Base-by-base conservation (phyloP, 2,888 invertebrate genomes). In the Acanthopleura granulata region DNA sequence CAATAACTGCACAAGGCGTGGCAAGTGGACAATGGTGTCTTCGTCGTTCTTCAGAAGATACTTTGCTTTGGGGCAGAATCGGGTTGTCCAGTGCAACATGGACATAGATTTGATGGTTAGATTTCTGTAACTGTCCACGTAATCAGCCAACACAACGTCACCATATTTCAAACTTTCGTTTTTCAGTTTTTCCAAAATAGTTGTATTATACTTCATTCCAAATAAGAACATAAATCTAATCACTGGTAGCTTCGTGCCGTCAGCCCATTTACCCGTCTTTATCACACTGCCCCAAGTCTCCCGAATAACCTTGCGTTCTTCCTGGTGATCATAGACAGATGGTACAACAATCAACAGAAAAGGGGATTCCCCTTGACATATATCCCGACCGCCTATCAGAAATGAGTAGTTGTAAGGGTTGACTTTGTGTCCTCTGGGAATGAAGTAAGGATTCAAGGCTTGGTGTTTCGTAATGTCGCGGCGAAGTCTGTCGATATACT, bases 11-110 rank as follows among this genome's bases (percentile, higher is more conserved):
- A 66, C 22, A 16, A 83, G 40, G 74, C 78, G 15, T 81, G 95
- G 87, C 89, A 87, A 78, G 73, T 89, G 84, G 49, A 89, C 83
- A 74, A 87, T 87, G 30, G 88, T 86, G 74, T 89, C 89, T 77
- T 89, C 89, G 77, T 89, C 89, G 4, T 83, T 82, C 78, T 89
- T 89, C 40, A 89, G 77, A 4, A 89, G 79, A 73, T 82, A 86
- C 49, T 79, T 76, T 0, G 84, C 86, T 49, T 77, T 76, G 16
- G 78, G 81, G 75, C 89, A 89, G 73, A 79, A 82, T 72, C 81
- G 77, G 0, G 80, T 78, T 0, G 82, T 81, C 89, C 89, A 89
- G 74, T 87, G 74, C 62, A 81, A 75, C 9, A 87, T 88, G 84
- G 87, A 84, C 49, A 89, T 80, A 62, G 86, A 84, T 76, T 89